Base-by-base conservation (phyloP, 2,113 vertebrate genomes). In the Suricata suricatta region DNA sequence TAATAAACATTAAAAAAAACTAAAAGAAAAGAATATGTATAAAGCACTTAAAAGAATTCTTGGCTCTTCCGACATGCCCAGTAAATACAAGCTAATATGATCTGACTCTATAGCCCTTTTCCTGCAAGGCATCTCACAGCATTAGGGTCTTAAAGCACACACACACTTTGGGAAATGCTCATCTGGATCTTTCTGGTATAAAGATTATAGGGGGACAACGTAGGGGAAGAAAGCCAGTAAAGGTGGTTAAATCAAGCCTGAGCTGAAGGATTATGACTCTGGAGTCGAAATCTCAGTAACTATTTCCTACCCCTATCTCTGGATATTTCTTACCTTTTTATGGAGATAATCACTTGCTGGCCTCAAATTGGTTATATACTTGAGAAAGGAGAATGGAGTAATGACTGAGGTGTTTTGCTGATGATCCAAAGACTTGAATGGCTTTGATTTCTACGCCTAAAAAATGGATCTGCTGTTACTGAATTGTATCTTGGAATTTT, bases 401-500 rank as follows among this genome's bases (percentile, higher is more conserved):
- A 81, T 60, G 54, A 76, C 57, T n/a, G 54, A 93, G 27, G 84
- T 35, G 25, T 90, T 91, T 87, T 88, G 60, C 63, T 38, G 91
- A 21, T 95, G 81, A 80, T 52, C 27, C 23, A 44, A 15, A 74
- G 84, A 50, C 21, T 92, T 92, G 35, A 94, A 86, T 95, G 38
- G 54, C 35, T 92, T 96, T 96, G 57, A 63, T 94, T 92, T 95
- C 85, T 31, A 10, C 19, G 76, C 81, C 71, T 96, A 68, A 86
- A 66, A 93, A 81, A 84, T 66, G 50, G 15, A 66, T 79, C 29
- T 83, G 38, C 68, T 57, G 13, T 72, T 80, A 72, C 11, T 66
- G 69, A 92, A 84, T 64, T 88, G 66, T 41, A 60, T 89, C 50
- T 88, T 95, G 66, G 80, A 81, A 93, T 95, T 95, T 92, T 90